phyloP scores from a whole-genome alignment of 1,140 invertebrate species.

The Manduca sexta region DNA sequence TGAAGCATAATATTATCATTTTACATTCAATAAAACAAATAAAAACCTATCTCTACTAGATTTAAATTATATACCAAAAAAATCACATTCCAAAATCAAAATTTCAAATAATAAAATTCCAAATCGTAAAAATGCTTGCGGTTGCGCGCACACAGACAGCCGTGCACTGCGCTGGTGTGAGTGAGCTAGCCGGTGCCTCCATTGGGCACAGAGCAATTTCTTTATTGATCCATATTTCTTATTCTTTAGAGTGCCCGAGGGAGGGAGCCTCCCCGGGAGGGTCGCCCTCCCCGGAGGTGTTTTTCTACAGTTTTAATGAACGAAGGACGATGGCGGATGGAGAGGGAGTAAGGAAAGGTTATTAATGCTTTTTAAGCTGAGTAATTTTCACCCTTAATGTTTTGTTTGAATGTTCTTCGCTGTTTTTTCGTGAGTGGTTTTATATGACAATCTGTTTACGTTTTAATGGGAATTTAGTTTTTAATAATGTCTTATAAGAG shows the following conservation, averaged over 20 bases:
- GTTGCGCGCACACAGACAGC: conserved; percentile 30
- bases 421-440: background rate
- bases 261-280: conserved; percentile 13
- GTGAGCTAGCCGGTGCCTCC: conserved; percentile 57
- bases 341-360: conserved; percentile 39
- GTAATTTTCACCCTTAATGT: conserved; percentile 44
- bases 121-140: conserved; percentile 26
- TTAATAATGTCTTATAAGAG: no score
- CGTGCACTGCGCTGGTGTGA: conserved; percentile 34
- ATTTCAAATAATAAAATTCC: background rate
- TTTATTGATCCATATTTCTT: conserved; percentile 74
- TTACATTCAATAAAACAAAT: no score
- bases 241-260: conserved; percentile 66
- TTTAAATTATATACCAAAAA: background rate
- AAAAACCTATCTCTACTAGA: no score
- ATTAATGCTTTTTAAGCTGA: conserved; percentile 69
- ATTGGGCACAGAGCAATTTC: conserved; percentile 71
- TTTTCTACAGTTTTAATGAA: conserved; percentile 72
- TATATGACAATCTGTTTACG: background rate
- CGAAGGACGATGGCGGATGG: conserved; percentile 40
- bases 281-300: conserved; percentile 40
- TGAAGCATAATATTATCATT: no score
- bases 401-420: conserved; percentile 27
- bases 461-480: background rate
- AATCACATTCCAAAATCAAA: background rate